phyloP scores from a whole-genome alignment of 1,140 invertebrate species.

The Cotesia glomerata region DNA sequence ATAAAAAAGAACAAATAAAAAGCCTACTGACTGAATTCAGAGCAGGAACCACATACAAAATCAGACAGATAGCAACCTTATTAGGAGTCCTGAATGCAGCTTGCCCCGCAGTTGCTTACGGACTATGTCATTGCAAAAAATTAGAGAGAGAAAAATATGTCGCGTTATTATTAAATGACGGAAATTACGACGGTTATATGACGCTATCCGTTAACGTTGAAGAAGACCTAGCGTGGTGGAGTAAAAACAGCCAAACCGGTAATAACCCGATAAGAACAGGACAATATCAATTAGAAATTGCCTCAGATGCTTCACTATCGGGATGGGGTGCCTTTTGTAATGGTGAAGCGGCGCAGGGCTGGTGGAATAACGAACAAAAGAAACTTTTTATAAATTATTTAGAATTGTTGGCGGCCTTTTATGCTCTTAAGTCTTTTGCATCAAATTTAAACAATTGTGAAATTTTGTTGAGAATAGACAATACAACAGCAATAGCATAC shows the following conservation, averaged over 20 bases:
- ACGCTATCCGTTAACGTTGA: not conserved
- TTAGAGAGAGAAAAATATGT: constrained; percentile 3
- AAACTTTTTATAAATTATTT: constrained; percentile 40
- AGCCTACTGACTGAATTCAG: constrained; percentile 8
- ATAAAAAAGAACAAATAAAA: constrained; percentile 6
- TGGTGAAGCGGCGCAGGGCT: constrained; percentile 31
- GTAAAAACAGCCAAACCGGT: not conserved
- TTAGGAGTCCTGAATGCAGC: constrained; percentile 4
- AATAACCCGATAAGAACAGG: not conserved
- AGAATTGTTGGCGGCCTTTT: constrained; percentile 20
- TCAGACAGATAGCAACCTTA: not conserved
- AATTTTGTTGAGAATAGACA: constrained; percentile 38
- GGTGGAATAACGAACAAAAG: constrained; percentile 33
- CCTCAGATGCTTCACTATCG: constrained; percentile 40
- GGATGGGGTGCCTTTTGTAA: constrained; percentile 40
- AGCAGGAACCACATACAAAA: not conserved
- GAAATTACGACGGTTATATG: not conserved
- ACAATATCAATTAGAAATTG: constrained; percentile 35
- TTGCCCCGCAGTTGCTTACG: not conserved
- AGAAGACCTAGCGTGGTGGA: constrained; percentile 14
- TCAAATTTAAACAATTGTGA: constrained; percentile 28
- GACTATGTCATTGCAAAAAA: not conserved
- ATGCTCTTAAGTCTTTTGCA: constrained; percentile 23
- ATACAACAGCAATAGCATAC: constrained; percentile 40
- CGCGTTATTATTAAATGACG: not conserved